Evolutionary conservation across 2,797 vertebrate genomes (phyloP).

Genomic region (Dendrocincla tyrannina): DNA sequence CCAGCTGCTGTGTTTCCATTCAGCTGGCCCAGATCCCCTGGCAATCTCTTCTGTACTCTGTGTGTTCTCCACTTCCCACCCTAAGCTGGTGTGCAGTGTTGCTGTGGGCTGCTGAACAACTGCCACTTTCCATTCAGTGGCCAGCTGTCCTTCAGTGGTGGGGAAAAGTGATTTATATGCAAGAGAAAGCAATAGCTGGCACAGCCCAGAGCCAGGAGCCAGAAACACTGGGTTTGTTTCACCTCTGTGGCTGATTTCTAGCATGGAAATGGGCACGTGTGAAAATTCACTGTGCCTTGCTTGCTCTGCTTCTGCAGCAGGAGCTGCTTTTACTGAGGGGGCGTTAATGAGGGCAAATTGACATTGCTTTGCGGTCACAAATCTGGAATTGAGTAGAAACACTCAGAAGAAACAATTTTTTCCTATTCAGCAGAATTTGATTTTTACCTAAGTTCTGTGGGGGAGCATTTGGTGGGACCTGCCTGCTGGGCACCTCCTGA

Average conservation of each 20-base stretch:
- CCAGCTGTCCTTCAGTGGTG: slow-evolving; percentile 43
- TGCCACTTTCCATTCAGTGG: slow-evolving; percentile 24
- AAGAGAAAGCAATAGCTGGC: slow-evolving; percentile 19
- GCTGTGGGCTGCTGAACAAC: slow-evolving; percentile 34
- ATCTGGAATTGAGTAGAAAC: neutral
- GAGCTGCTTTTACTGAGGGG: neutral
- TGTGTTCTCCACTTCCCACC: neutral
- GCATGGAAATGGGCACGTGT: neutral
- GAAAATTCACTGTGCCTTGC: neutral
- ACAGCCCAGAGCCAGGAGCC: neutral
- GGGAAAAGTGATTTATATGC: slow-evolving; percentile 29
- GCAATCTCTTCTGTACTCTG: neutral
- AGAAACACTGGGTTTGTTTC: neutral
- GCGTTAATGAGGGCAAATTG: neutral
- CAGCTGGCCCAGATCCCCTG: slow-evolving; percentile 21
- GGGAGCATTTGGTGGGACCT: neutral
- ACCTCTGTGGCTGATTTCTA: neutral
- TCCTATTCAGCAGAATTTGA: neutral
- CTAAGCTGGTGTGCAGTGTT: neutral
- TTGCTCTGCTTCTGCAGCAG: neutral
- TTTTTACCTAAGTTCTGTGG: neutral
- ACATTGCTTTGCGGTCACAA: neutral
- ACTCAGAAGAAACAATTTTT: neutral
- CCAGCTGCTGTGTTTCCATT: neutral
- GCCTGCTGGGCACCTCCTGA: neutral